phyloP scores from a whole-genome alignment of 2,797 vertebrate species.

The Pipistrellus kuhlii region DNA sequence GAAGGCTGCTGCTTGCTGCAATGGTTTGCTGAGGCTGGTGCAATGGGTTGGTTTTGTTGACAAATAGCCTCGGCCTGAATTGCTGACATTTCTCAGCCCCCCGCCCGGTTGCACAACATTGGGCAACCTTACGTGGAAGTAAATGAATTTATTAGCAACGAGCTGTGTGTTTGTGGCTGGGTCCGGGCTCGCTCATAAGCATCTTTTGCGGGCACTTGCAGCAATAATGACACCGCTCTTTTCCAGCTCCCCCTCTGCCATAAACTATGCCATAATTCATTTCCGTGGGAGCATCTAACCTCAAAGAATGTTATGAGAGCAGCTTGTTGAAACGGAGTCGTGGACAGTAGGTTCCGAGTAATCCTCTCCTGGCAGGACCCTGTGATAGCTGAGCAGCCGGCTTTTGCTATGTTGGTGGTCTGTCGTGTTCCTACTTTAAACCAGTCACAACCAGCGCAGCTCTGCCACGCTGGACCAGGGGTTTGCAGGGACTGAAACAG shows the following conservation, averaged over 20 bases:
- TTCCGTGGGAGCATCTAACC: conserved; percentile 61
- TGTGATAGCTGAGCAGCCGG: conserved; percentile 35
- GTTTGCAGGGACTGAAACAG: not conserved
- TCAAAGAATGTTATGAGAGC: conserved; percentile 65
- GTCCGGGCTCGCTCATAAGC: conserved; percentile 68
- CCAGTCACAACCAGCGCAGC: not conserved
- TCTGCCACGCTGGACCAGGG: not conserved
- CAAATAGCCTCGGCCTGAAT: conserved; percentile 68
- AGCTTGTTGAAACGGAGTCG: conserved; percentile 43
- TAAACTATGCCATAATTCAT: conserved; percentile 68
- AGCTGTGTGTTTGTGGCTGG: conserved; percentile 79
- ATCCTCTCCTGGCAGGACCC: not conserved
- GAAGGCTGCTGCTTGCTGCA: conserved; percentile 36
- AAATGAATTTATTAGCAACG: conserved; percentile 69
- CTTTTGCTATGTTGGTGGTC: conserved; percentile 63
- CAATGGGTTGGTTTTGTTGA: conserved; percentile 78
- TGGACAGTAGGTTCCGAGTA: conserved; percentile 38
- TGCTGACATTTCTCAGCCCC: conserved; percentile 76
- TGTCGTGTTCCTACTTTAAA: conserved; percentile 3
- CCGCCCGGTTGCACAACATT: conserved; percentile 69
- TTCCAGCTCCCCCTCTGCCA: conserved; percentile 65
- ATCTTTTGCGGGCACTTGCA: conserved; percentile 76
- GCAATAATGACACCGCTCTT: conserved; percentile 57
- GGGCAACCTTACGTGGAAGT: conserved; percentile 80
- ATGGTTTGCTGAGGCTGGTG: conserved; percentile 69